These are phyloP conservation scores for Protodeltote pygarga DNA, from an alignment of 2,888 invertebrate genomes.

Conservation along the genomic window DNA sequence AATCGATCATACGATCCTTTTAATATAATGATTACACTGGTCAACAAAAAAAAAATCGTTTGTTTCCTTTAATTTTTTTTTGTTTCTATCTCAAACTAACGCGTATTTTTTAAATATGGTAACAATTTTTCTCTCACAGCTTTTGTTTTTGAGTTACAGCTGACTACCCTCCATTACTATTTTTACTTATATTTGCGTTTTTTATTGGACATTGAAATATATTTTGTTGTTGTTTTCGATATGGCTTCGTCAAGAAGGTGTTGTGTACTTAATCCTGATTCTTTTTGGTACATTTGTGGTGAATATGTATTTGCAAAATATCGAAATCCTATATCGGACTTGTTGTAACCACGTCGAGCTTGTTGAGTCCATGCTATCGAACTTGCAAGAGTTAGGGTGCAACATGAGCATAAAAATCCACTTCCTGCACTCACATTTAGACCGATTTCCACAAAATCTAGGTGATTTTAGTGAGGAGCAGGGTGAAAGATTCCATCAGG, in stretches of 20 bases:
- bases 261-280: background rate
- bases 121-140: background rate
- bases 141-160: background rate
- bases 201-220: background rate
- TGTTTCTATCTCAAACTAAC: background rate
- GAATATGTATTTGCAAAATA: background rate
- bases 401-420: no score
- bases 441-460: no score
- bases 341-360: no score
- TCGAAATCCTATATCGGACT: no score
- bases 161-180: background rate
- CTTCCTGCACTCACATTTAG: no score
- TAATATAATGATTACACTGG: no score
- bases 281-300: slow-evolving; percentile 8
- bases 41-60: background rate
- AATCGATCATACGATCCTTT: no score
- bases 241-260: slow-evolving; percentile 1
- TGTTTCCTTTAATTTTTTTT: background rate
- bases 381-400: no score
- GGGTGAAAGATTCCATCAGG: no score
- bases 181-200: background rate
- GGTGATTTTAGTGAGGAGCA: no score
- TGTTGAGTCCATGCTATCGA: no score
- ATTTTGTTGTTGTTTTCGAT: no score
- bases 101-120: background rate